Conservation (phyloP, 2,888 invertebrate species). For the Agrilus biguttatus region DNA sequence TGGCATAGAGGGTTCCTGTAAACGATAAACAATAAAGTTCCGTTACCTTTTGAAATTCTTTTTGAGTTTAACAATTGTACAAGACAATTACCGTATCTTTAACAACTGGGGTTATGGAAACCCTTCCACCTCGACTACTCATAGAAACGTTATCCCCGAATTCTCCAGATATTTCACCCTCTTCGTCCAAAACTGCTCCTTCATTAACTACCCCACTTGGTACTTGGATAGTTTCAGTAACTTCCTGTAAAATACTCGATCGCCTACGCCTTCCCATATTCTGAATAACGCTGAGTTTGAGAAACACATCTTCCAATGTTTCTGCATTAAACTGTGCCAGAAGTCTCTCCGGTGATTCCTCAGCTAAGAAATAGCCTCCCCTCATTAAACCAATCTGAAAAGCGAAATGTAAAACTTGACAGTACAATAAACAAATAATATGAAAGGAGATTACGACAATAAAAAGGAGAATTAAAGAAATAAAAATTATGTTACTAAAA, state of each 20-base stretch:
- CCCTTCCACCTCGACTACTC: constrained; percentile 46
- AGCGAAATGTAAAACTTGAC: background rate
- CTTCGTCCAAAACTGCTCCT: constrained; percentile 49
- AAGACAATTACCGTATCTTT: background rate
- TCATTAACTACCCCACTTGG: constrained; percentile 50
- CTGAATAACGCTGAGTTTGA: constrained; percentile 66
- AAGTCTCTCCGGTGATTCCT: constrained; percentile 61
- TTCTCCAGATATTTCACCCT: constrained; percentile 72
- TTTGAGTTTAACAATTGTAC: background rate
- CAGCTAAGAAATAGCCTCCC: constrained; percentile 71
- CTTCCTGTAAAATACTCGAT: constrained; percentile 65
- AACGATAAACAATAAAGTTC: constrained; percentile 46
- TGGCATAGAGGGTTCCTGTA: constrained; percentile 25
- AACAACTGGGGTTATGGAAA: constrained; percentile 3
- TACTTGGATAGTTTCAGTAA: constrained; percentile 51
- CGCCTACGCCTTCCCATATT: constrained; percentile 68
- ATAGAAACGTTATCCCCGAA: constrained; percentile 76
- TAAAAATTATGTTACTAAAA: too few species aligned
- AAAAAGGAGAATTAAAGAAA: too few species aligned
- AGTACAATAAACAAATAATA: background rate
- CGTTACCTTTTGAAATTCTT: constrained; percentile 11
- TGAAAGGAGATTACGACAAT: too few species aligned
- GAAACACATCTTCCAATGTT: constrained; percentile 66
- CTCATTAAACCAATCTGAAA: constrained; percentile 68
- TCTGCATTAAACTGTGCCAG: constrained; percentile 57